Percentiles rank a stretch among this genome's conserved stretches.
phyloP scores from a whole-genome alignment of 2,113 vertebrate genomes.

The Serinus canaria region DNA sequence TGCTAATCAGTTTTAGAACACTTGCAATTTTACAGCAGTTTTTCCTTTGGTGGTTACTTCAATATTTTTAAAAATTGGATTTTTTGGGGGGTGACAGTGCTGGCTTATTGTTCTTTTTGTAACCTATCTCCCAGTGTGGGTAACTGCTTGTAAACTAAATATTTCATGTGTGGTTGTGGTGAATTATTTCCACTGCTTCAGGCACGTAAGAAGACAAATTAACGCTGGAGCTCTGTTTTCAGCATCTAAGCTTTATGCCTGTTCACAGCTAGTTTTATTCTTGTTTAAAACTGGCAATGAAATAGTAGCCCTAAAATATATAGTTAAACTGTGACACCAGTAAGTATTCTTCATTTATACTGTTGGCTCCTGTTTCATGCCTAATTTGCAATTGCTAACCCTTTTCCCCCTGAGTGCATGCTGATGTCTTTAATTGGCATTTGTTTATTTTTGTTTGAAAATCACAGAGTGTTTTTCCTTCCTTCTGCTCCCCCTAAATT shows the following conservation, averaged over 20 bases:
- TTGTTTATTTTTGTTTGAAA: not conserved
- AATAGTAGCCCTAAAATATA: not conserved
- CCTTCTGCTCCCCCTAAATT: not conserved
- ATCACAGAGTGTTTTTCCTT: not conserved
- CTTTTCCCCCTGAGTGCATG: fast-evolving
- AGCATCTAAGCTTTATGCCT: not conserved
- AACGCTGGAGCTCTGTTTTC: not conserved
- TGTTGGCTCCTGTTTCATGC: not conserved
- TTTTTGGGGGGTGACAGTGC: not conserved
- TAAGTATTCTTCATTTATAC: not conserved
- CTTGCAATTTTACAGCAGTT: not conserved
- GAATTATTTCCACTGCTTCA: not conserved
- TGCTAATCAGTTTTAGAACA: not conserved
- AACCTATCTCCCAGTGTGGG: not conserved
- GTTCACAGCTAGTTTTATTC: not conserved
- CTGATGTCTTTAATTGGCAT: not conserved
- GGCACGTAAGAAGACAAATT: not conserved
- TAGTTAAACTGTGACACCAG: not conserved
- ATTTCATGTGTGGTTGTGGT: not conserved
- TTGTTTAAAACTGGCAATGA: not conserved
- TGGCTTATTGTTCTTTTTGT: not conserved
- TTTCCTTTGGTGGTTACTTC: not conserved
- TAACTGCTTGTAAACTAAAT: not conserved
- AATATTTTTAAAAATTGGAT: not conserved
- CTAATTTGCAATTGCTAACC: not conserved